These are phyloP conservation scores for Trissolcus basalis DNA, from an alignment of 1,140 invertebrate genomes.

Conservation along the genomic window DNA sequence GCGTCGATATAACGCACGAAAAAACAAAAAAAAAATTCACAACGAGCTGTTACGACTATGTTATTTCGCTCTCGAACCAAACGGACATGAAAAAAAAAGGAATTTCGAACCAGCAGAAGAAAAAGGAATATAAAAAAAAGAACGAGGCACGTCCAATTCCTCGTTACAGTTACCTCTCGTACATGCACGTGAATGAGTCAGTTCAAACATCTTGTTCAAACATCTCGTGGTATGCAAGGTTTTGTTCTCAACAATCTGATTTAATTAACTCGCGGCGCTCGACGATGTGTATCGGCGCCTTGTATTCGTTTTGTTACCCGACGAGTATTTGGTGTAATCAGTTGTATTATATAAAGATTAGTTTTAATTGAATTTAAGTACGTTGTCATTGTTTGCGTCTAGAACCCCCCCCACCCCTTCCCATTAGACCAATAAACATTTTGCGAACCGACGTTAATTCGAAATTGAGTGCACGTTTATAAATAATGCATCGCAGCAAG, in stretches of 20 bases:
- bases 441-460: too few species aligned
- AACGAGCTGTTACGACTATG: neutral
- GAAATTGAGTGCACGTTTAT: too few species aligned
- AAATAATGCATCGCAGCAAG: too few species aligned
- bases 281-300: neutral
- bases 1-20: neutral
- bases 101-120: too few species aligned
- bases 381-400: too few species aligned
- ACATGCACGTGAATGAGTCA: constrained; percentile 1
- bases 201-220: constrained; percentile 1
- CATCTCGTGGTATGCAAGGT: neutral
- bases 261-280: constrained; percentile 2
- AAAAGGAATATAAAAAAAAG: neutral
- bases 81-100: too few species aligned
- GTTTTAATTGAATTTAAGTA: neutral
- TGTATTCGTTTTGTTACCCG: neutral
- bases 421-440: too few species aligned
- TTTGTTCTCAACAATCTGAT: constrained; percentile 1
- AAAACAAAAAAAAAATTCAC: neutral
- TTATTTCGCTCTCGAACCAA: neutral
- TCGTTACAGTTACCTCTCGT: neutral
- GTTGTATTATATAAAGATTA: neutral
- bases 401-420: too few species aligned
- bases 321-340: neutral
- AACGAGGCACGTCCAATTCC: neutral